phyloP scores from a whole-genome alignment of 1,140 invertebrate genomes.

The Anoplophora glabripennis region DNA sequence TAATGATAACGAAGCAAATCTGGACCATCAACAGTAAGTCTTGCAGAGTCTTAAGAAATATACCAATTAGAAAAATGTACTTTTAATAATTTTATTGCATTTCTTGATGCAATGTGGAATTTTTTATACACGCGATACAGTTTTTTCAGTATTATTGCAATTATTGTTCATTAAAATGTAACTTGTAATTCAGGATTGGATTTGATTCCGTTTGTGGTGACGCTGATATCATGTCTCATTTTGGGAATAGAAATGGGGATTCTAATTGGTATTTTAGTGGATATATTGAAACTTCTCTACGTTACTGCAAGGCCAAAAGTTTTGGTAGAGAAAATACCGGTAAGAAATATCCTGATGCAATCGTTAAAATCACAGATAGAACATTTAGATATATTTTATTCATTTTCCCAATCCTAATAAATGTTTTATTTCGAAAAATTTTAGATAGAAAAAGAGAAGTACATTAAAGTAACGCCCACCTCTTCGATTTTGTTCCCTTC shows the following conservation, averaged over 20 bases:
- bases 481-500: slow-evolving; percentile 61
- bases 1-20: slow-evolving; percentile 56
- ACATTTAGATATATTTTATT: too few species aligned
- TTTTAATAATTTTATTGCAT: too few species aligned
- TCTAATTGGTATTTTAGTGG: slow-evolving; percentile 74
- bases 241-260: slow-evolving; percentile 81
- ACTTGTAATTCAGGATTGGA: slow-evolving; percentile 67
- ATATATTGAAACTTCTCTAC: slow-evolving; percentile 75
- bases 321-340: slow-evolving; percentile 50
- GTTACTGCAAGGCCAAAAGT: slow-evolving; percentile 73
- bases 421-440: too few species aligned
- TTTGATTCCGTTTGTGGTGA: slow-evolving; percentile 68
- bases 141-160: too few species aligned
- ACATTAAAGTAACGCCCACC: slow-evolving; percentile 56
- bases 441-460: slow-evolving; percentile 38
- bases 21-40: slow-evolving; percentile 64
- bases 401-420: too few species aligned
- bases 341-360: slow-evolving; percentile 24
- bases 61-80: too few species aligned
- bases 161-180: too few species aligned
- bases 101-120: too few species aligned
- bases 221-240: slow-evolving; percentile 71
- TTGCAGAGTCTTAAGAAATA: slow-evolving; percentile 1
- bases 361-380: too few species aligned
- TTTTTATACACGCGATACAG: too few species aligned